Base-by-base conservation (phyloP, 2,113 vertebrate genomes). In the Leucopsar rothschildi region DNA sequence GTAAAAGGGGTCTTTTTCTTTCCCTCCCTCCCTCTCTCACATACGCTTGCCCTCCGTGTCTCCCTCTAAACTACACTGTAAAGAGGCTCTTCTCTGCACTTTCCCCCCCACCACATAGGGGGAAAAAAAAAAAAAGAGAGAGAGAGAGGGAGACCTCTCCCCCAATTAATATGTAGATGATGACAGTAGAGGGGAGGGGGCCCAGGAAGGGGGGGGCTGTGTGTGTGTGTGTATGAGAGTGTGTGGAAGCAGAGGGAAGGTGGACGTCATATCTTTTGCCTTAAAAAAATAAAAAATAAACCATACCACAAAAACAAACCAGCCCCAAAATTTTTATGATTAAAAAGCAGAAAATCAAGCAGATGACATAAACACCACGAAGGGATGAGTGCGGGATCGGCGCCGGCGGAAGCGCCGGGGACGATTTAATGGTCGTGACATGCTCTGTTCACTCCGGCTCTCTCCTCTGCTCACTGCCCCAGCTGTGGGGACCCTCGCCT, bases 91-190 rank as follows among this genome's bases (percentile, higher is more conserved):
- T 85, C 85, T 69, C 94, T 15, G 44, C 40, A 4, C 27, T 65
- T 59, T 2, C 69, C 75, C 92, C 78, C 87, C 69, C 44, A 64
- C 60, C 72, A 27, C 57, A 37, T 22, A 44, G 18, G 28, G 17
- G 22, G 19, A 2, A 17, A 42, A 47, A 23, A 9, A 29, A 39
- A 47, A 18, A 4, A 4, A 35, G 4, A n/a, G 3, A 39, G 9
- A 11, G 11, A 31, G 18, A 35, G 9, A 61, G 44, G 95, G 87
- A 82, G 96, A 97, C 94, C 97, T 97, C 96, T 97, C 97, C 95
- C 95, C 94, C 84, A 98, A 97, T 97, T 98, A 98, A 98, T 98
- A 97, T 97, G 97, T 95, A 97, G 98, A 98, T 98, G 97, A 98
- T 97, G 98, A 97, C 97, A 98, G 97, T 96, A 88, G 95, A 97